These are phyloP conservation scores for Ruditapes philippinarum DNA, from an alignment of 1,140 invertebrate genomes.

Conservation along the genomic window DNA sequence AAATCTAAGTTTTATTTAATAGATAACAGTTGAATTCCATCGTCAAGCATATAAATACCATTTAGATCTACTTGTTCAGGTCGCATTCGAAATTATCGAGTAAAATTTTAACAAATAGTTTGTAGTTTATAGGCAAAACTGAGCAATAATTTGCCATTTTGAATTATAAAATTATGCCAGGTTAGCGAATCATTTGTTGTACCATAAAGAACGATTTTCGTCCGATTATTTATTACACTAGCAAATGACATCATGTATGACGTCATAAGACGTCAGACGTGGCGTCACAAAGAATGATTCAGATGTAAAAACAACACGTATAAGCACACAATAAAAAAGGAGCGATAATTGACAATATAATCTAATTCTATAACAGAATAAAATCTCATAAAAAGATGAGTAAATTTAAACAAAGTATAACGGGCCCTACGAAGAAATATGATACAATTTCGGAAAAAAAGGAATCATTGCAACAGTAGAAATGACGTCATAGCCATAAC, in stretches of 20 bases:
- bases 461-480: constrained; percentile 8
- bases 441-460: not conserved
- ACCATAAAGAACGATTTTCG: no score
- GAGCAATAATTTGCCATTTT: no score
- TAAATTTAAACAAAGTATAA: not conserved
- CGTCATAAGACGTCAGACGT: not conserved
- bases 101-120: no score
- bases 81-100: no score
- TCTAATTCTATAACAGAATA: not conserved
- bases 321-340: not conserved
- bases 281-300: not conserved
- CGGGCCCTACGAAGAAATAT: not conserved
- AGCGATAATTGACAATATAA: not conserved
- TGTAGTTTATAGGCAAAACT: no score
- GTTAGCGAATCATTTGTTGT: no score
- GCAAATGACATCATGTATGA: not conserved
- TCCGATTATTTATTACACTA: not conserved
- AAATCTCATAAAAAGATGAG: not conserved
- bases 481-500: not conserved
- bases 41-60: not conserved
- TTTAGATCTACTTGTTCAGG: no score
- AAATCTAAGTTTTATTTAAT: constrained; percentile 6
- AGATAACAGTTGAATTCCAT: constrained; percentile 8
- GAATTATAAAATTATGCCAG: no score
- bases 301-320: not conserved